Base-by-base conservation (phyloP, 2,113 vertebrate genomes). In the Eonycteris spelaea region DNA sequence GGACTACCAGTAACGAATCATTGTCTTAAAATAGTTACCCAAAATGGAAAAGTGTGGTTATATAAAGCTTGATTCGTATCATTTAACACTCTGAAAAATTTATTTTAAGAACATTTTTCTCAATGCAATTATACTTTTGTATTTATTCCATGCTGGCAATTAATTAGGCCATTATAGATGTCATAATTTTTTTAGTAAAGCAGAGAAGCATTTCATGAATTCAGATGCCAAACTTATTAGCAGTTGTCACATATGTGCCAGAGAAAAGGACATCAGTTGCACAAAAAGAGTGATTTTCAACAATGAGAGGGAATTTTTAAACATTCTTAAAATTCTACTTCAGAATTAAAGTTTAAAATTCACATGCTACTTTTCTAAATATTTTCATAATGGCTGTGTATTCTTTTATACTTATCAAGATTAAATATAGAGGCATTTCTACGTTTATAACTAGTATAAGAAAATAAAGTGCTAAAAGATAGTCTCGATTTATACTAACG, bases 311-410 rank as follows among this genome's bases (percentile, higher is more conserved):
- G 95, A 94, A 70, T 83, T 83, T 38, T 94, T 93, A 84, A n/a
- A 83, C 38, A 74, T 70, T 94, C 65, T 68, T 97, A 98, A 96
- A 97, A 98, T 90, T 97, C 97, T 57, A 55, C 38, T 45, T 92
- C 70, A 79, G 35, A 38, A 74, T 10, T 65, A 33, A 83, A 74
- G 59, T 74, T 70, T 75, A 63, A 88, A 88, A 28, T 15, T 40
- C 7, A 24, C 0, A 45, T 70, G 4, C n/a, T 51, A 8, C 96
- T 96, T 84, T 85, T 14, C 2, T n/a, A 53, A 35, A n/a, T 87
- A 82, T 90, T 83, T 78, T 95, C 33, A 12, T 96, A 43, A 82
- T 30, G 38, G 40, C 51, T 67, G 4, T 51, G 0, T 63, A 79
- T 67, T 82, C 35, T 26, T 93, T 80, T 65, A 67, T 65, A 19